Evolutionary conservation across 2,888 invertebrate genomes (phyloP).

Genomic region (Eudasyphora cyanicolor): DNA sequence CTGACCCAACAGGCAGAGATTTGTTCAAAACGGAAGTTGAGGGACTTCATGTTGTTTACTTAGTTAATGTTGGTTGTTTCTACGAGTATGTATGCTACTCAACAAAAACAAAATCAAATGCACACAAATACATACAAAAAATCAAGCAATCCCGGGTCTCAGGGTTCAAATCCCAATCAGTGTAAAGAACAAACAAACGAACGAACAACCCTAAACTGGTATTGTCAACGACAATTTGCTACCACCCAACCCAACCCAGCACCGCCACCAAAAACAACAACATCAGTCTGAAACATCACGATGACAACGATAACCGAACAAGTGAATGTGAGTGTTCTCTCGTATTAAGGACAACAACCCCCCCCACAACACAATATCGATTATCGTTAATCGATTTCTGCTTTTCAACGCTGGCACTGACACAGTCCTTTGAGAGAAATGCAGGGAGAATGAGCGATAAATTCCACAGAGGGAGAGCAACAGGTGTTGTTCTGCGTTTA

Average conservation of each 20-base stretch:
- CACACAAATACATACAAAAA: background rate
- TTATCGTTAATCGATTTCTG: constrained; percentile 2
- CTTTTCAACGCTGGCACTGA: constrained; percentile 57
- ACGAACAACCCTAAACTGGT: constrained; percentile 6
- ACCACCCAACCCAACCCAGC: too few species aligned
- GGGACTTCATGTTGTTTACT: constrained; percentile 72
- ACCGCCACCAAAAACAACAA: background rate
- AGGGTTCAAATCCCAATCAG: constrained; percentile 1
- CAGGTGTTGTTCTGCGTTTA: constrained; percentile 1
- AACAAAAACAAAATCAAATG: constrained; percentile 10
- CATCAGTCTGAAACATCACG: background rate
- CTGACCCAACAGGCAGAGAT: constrained; percentile 3
- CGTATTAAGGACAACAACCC: background rate
- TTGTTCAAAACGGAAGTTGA: constrained; percentile 66
- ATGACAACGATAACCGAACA: background rate
- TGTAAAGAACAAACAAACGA: constrained; percentile 43
- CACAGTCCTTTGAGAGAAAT: background rate
- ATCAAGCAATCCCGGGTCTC: background rate
- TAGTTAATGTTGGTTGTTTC: constrained; percentile 39
- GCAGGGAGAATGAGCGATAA: background rate
- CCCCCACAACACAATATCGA: background rate
- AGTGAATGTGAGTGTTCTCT: too few species aligned
- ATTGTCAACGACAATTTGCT: background rate
- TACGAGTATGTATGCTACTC: too few species aligned
- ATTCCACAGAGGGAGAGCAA: background rate